phyloP scores from a whole-genome alignment of 2,888 invertebrate genomes.

The Arge pagana region DNA sequence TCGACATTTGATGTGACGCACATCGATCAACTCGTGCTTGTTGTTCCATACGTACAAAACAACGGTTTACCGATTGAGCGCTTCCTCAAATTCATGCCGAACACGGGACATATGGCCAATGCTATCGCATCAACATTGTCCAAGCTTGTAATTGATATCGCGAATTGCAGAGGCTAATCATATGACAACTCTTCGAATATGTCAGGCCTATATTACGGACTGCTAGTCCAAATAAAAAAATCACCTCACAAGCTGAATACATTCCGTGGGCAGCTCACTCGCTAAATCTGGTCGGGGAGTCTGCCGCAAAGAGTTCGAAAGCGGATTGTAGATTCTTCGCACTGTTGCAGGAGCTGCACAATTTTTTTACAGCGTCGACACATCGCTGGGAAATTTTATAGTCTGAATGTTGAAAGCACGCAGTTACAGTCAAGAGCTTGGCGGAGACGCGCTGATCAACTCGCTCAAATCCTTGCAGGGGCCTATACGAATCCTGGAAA shows the following conservation, averaged over 20 bases:
- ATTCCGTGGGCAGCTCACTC: constrained; percentile 26
- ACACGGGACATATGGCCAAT: constrained; percentile 27
- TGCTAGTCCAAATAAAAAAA: constrained; percentile 25
- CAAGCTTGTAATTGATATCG: constrained; percentile 30
- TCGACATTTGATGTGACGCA: constrained; percentile 41
- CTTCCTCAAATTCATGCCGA: constrained; percentile 33
- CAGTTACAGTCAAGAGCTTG: constrained; percentile 9
- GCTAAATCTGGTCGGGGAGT: constrained; percentile 21
- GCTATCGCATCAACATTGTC: neutral
- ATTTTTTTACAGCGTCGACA: constrained; percentile 12
- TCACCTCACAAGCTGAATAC: constrained; percentile 9
- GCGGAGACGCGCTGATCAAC: constrained; percentile 26
- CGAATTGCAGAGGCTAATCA: constrained; percentile 34
- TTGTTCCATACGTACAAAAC: constrained; percentile 34
- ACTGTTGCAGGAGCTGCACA: constrained; percentile 25
- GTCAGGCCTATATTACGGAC: constrained; percentile 37
- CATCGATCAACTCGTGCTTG: constrained; percentile 42
- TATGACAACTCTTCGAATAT: constrained; percentile 46
- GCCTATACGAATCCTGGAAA: constrained; percentile 25
- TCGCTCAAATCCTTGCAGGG: constrained; percentile 25
- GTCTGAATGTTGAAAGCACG: neutral
- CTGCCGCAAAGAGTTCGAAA: constrained; percentile 23
- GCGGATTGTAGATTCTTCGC: constrained; percentile 24
- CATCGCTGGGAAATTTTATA: constrained; percentile 13
- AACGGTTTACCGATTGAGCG: constrained; percentile 26